Conservation (phyloP, 2,797 vertebrate genomes). For the Hylomyscus alleni region DNA sequence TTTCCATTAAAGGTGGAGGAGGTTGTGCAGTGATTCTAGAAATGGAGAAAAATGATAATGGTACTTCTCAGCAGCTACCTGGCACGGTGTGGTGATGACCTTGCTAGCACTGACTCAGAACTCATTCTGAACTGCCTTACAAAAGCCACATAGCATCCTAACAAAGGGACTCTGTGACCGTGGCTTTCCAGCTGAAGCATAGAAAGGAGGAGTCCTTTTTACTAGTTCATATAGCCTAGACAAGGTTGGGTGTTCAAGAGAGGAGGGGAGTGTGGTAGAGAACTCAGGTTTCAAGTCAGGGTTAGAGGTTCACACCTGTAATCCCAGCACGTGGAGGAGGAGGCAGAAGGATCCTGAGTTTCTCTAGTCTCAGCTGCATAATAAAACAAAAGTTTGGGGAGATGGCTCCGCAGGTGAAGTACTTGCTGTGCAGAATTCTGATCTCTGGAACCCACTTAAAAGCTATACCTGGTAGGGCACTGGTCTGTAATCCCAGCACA, state of each 20-base stretch:
- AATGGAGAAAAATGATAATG: background rate
- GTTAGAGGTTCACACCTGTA: background rate
- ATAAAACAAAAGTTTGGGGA: background rate
- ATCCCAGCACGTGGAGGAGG: background rate
- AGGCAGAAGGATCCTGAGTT: background rate
- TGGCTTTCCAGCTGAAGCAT: background rate
- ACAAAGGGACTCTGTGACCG: background rate
- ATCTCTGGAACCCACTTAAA: background rate
- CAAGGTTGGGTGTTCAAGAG: background rate
- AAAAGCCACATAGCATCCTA: background rate
- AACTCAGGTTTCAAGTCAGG: background rate
- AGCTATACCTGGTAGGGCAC: background rate
- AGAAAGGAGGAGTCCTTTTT: background rate
- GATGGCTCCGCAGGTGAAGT: background rate
- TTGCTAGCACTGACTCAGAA: background rate
- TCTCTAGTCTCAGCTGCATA: background rate
- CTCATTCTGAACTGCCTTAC: background rate
- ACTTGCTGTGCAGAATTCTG: background rate
- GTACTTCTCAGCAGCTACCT: background rate
- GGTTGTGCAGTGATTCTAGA: background rate
- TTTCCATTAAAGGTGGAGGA: background rate
- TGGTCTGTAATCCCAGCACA: background rate
- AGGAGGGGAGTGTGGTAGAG: no score
- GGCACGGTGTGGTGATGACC: background rate
- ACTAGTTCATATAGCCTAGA: background rate